phyloP scores from a whole-genome alignment of 2,113 vertebrate species.

The Pogona vitticeps region DNA sequence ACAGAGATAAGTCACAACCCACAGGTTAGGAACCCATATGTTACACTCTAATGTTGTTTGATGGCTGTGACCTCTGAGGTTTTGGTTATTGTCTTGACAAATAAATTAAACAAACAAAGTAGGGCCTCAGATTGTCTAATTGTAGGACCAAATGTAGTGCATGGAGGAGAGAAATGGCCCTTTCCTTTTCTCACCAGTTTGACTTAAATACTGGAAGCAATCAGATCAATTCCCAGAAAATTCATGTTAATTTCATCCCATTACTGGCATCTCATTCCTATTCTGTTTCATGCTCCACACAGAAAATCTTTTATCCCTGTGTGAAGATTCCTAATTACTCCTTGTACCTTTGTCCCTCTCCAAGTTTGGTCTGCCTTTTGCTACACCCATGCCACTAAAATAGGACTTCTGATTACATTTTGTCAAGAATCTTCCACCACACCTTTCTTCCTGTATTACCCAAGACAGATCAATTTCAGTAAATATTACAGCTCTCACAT shows the following conservation, averaged over 20 bases:
- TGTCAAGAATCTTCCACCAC: neutral
- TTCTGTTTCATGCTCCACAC: constrained; percentile 33
- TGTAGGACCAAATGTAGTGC: neutral
- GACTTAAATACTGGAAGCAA: neutral
- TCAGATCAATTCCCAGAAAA: neutral
- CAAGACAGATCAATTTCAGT: neutral
- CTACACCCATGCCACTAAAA: neutral
- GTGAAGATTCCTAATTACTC: constrained; percentile 14
- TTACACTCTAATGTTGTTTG: no score
- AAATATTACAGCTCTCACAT: neutral
- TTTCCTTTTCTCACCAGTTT: neutral
- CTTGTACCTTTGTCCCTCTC: constrained; percentile 31
- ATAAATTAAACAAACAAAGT: no score
- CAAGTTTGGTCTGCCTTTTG: neutral
- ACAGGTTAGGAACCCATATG: no score
- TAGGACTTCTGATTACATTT: neutral
- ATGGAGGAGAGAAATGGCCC: neutral
- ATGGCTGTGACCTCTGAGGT: no score
- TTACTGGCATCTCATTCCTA: constrained; percentile 4
- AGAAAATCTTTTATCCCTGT: neutral
- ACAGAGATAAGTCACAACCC: no score
- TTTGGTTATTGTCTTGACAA: no score
- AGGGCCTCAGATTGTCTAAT: neutral
- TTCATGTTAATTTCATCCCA: constrained; percentile 7
- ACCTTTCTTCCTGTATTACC: neutral